phyloP scores from a whole-genome alignment of 2,113 vertebrate genomes.

The Cranoglanis bouderius region DNA sequence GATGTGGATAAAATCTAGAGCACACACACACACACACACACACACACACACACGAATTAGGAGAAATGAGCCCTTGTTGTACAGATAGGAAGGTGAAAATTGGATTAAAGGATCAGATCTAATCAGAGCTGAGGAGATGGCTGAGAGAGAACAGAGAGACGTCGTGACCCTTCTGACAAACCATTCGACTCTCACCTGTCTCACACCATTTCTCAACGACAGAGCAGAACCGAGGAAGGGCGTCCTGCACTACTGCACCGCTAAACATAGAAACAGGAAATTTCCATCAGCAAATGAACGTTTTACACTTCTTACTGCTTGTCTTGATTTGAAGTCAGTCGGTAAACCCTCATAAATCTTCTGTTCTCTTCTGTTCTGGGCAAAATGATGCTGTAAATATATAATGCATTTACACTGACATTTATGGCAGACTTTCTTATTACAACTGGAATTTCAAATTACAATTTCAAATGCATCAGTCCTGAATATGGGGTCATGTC shows the following conservation, averaged over 20 bases:
- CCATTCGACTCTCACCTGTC: neutral
- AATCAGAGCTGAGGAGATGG: conserved; percentile 14
- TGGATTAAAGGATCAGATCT: conserved; percentile 30
- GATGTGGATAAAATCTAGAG: neutral
- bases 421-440: neutral
- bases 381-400: neutral
- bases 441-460: no score
- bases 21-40: conserved; percentile 18
- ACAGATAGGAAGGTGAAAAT: conserved; percentile 25
- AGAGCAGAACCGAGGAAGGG: neutral
- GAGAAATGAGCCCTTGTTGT: neutral
- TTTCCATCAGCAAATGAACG: neutral
- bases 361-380: neutral
- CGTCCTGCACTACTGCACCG: neutral
- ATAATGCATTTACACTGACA: neutral
- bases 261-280: neutral
- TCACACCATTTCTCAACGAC: neutral
- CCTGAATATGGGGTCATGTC: no score
- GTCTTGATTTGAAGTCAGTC: neutral
- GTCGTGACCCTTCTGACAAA: neutral
- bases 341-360: neutral
- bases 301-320: neutral
- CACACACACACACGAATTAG: conserved; percentile 12
- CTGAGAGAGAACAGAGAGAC: conserved; percentile 13
- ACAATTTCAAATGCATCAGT: no score